phyloP scores from a whole-genome alignment of 1,140 invertebrate species.

The Diorhabda elongata region DNA sequence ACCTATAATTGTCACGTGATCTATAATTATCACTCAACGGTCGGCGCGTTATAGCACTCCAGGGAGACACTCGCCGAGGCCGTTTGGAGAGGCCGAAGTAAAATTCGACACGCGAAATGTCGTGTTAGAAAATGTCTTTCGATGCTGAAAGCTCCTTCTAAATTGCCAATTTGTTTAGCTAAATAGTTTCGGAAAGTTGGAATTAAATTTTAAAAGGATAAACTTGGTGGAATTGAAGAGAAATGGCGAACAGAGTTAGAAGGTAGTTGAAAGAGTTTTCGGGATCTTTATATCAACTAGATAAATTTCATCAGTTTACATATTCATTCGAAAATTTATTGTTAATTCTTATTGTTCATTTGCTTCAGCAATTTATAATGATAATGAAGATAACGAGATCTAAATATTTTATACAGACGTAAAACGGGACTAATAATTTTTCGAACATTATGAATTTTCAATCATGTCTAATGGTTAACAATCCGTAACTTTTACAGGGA shows the following conservation, averaged over 20 bases:
- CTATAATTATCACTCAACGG: conserved; percentile 46
- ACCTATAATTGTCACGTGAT: conserved; percentile 43
- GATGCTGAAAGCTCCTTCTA: conserved; percentile 11
- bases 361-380: no score
- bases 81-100: conserved; percentile 18
- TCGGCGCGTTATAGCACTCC: conserved; percentile 41
- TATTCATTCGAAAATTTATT: no score
- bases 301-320: no score
- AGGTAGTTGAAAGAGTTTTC: no score
- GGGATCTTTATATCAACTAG: no score
- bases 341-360: no score
- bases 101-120: conserved; percentile 29
- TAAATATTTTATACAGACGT: no score
- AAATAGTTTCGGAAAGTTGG: neutral
- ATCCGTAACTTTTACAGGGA: no score
- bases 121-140: conserved; percentile 28
- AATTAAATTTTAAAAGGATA: neutral
- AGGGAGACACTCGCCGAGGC: conserved; percentile 32
- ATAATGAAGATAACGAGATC: no score
- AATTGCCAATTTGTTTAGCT: conserved; percentile 19
- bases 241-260: neutral
- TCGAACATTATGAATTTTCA: no score
- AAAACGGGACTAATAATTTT: no score
- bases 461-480: no score
- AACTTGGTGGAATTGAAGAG: neutral